A percentile compares a stretch with the other conserved stretches of the same genome.
Conservation (phyloP, 1,140 invertebrate species). For the Atta cephalotes region DNA sequence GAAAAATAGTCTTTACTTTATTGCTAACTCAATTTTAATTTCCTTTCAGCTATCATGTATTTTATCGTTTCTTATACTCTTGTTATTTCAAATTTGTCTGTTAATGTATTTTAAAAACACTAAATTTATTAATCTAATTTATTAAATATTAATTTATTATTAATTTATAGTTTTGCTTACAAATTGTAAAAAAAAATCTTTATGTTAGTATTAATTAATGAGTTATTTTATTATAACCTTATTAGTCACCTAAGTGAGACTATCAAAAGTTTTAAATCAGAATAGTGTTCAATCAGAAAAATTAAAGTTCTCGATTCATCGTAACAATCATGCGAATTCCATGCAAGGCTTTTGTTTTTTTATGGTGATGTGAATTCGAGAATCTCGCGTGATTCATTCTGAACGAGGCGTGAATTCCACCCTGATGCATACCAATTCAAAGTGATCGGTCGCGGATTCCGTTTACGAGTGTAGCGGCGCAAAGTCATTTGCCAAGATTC, state of each 20-base stretch:
- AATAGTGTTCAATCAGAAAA: not conserved
- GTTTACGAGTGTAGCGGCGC: slow-evolving; percentile 56
- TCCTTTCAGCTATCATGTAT: not conserved
- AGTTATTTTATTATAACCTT: not conserved
- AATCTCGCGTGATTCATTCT: not conserved
- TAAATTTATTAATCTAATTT: slow-evolving; percentile 8
- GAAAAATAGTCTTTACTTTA: not conserved
- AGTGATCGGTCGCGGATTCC: slow-evolving; percentile 54
- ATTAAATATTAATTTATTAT: slow-evolving; percentile 13
- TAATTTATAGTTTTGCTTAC: not conserved
- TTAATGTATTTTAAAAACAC: not conserved
- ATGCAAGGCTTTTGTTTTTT: not conserved
- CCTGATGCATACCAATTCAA: slow-evolving; percentile 53
- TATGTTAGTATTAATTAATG: not conserved
- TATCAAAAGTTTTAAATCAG: not conserved
- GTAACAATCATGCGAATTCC: not conserved
- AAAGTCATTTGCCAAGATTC: slow-evolving; percentile 64
- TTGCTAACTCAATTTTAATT: not conserved
- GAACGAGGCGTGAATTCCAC: slow-evolving; percentile 34
- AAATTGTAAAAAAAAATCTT: not conserved
- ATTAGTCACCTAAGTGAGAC: too few species aligned
- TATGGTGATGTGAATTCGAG: not conserved
- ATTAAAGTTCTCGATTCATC: not conserved
- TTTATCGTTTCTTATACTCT: not conserved
- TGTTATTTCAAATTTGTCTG: not conserved